Base-by-base conservation (phyloP, 1,140 invertebrate species). In the Drosophila insularis region DNA sequence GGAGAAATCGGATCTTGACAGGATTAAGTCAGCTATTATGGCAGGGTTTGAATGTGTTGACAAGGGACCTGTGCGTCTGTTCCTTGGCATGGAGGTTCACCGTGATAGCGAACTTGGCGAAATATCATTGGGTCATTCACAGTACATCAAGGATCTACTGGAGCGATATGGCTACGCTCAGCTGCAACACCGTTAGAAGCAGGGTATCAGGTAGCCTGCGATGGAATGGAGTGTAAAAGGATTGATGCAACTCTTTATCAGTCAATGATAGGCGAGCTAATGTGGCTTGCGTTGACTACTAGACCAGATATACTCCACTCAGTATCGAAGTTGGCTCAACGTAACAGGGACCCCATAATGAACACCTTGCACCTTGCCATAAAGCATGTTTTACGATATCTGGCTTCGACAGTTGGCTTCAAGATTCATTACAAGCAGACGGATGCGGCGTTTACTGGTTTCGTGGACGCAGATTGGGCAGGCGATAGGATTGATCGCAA, bases 241-340 rank as follows among this genome's bases (percentile, higher is more conserved):
- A n/a, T n/a, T n/a, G n/a, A n/a, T 55, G 14, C 5, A 13, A 19
- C n/a, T 35, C 35, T 59, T 27, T 31, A 31, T 31, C 27, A 31
- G 27, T 31, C 27, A 31, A 31, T 31, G 27, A 31, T 31, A 31
- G 27, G 56, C 14, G 31, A 59, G 32, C 31, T 59, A 14, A 59
- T 59, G 56, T 59, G 56, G 31, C 32, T 59, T 4, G 56, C 56
- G 11, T 31, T 59, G 13, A 59, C 56, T 13, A 59, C 32, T 6
- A 59, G n/a, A 14, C 56, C 56, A 31, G 53, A 27, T 13, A 55
- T 55, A 13, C 23, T 55, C 19, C 31, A 59, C 35, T 59, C 56
- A 5, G 31, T 59, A 27, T 21, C n/a, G n/a, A n/a, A n/a, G n/a
- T n/a, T n/a, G n/a, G n/a, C n/a, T n/a, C 56, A 59, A 37, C 21